Evolutionary conservation across 2,113 vertebrate genomes (phyloP), one percentile per base, ranked within the genome.

Genomic region (Rhinoderma darwinii): DNA sequence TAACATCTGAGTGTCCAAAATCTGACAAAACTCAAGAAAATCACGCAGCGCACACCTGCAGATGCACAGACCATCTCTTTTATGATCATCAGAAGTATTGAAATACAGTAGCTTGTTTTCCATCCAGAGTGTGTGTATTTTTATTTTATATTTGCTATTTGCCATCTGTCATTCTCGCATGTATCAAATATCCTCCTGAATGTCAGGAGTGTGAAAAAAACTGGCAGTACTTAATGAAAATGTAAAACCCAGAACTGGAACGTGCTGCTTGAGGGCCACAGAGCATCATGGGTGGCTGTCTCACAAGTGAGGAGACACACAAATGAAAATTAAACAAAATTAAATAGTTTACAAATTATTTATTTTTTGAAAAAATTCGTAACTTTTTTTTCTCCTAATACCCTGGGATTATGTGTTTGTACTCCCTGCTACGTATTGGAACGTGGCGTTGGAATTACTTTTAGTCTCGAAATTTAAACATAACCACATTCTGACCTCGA

Each of bases 191-290:
- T 89, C 91, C 86, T 75, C 87, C 89, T 89, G 72, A 89, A 89
- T 93, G 92, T 92, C 91, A 91, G 89, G 54, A 47, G 84, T 90
- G 89, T 89, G 91, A 92, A 84, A 84, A 91, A 90, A 92, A 89
- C 91, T 91, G 91, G 89, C 89, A 89, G 88, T 88, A 90, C 84
- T 88, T 0, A n/a, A 89, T 89, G 90, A 90, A 92, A 89, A 89
- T 86, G 89, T 87, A 92, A 94, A 92, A 91, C 90, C 89, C 89
- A 91, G 89, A 80, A 51, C 87, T 90, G 41, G 41, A 88, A 86
- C 84, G 88, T 88, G 66, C 84, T 75, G 85, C 80, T 89, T 70
- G 76, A 75, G 72, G 92, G 90, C 88, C 59, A 78, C 0, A 84
- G 87, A 30, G 7, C 88, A 80, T 90, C 89, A 82, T 83, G 88